Base-by-base conservation (phyloP, 2,113 vertebrate species). In the Sardina pilchardus region DNA sequence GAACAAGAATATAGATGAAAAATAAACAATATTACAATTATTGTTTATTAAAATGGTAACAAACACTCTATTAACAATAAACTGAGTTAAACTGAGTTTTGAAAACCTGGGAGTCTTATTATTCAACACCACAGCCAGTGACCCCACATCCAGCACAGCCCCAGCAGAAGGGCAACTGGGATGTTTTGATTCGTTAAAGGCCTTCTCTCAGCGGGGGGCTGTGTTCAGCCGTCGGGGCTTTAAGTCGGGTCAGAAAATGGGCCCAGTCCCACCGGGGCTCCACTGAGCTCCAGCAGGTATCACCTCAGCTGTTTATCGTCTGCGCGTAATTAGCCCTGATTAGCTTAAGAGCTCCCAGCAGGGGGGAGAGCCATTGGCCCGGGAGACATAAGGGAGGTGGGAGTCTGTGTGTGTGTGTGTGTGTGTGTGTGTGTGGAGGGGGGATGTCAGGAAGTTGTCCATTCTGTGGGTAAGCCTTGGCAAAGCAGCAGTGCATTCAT, bases 281-380 rank as follows among this genome's bases (percentile, higher is more conserved):
- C 59, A 43, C 34, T n/a, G 84, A 78, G 85, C 82, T 85, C 50
- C 48, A 84, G 48, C 50, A 71, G 86, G 63, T 82, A 84, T 82
- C 84, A 83, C 80, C 53, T 85, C 87, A 82, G 48, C 78, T 3
- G 75, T 84, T 85, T 85, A 88, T 81, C 39, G 50, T 87, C 82
- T 88, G 50, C 12, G 56, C 83, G 75, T 86, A 86, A 87, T 86
- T 85, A 90, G 63, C 85, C 53, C 85, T 87, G 84, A 86, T 90
- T 87, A 87, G 85, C 47, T 88, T 85, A 87, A 81, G 83, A 50
- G 56, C 85, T 87, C 81, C 24, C 84, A 84, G 86, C 82, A 56
- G 83, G 87, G 78, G 63, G 63, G n/a, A 81, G 82, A 24, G 26
- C 71, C 78, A 71, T 19, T 83, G 80, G 36, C n/a, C 78, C 53